Conservation (phyloP, 2,113 vertebrate genomes). For the Myiopsitta monachus region DNA sequence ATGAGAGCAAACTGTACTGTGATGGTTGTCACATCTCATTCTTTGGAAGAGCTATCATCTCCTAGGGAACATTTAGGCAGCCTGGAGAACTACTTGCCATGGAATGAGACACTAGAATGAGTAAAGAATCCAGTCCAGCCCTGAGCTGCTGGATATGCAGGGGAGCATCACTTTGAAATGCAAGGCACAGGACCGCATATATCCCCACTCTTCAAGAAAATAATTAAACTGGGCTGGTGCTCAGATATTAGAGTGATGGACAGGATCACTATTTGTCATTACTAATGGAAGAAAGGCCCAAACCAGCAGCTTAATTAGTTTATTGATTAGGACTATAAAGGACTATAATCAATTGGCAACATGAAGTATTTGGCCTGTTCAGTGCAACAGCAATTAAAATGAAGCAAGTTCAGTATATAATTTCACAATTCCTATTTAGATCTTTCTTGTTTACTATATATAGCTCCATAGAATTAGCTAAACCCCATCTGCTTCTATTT, state of each 20-base stretch:
- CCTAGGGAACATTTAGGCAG: neutral
- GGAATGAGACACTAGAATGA: neutral
- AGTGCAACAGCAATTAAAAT: conserved; percentile 52
- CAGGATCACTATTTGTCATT: conserved; percentile 57
- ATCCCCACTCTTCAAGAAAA: conserved; percentile 35
- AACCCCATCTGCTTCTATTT: conserved; percentile 70
- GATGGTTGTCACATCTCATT: neutral
- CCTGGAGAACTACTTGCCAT: neutral
- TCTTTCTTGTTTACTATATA: conserved; percentile 68
- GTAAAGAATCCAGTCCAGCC: neutral
- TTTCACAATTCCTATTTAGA: conserved; percentile 68
- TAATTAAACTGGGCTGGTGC: conserved; percentile 45
- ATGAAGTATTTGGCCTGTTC: conserved; percentile 60
- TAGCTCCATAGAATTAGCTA: conserved; percentile 66
- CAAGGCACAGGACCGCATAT: conserved; percentile 5
- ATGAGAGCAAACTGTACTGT: neutral
- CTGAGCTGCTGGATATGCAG: neutral
- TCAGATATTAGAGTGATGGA: conserved; percentile 60
- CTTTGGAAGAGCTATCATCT: neutral
- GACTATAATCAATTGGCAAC: conserved; percentile 64
- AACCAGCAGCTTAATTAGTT: conserved; percentile 66
- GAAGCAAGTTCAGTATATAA: conserved; percentile 64
- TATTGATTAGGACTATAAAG: conserved; percentile 64
- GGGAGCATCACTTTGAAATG: conserved; percentile 25
- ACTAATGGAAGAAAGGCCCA: conserved; percentile 57